These are phyloP conservation scores for Oreochromis tanganicae DNA, from an alignment of 2,113 vertebrate species.

Conservation along the genomic window DNA sequence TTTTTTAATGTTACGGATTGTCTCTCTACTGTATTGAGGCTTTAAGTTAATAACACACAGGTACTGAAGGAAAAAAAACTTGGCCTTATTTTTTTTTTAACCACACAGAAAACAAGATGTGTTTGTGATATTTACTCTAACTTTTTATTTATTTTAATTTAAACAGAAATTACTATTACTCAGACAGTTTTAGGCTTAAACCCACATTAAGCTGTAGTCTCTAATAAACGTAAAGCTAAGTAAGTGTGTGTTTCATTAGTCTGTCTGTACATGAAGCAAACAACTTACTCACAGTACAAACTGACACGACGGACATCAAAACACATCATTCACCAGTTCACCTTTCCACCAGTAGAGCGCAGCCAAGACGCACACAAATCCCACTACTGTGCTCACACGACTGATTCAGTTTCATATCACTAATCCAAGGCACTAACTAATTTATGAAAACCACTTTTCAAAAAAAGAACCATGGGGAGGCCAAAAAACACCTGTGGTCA, in stretches of 20 bases:
- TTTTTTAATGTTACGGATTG: not conserved
- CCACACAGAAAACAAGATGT: not conserved
- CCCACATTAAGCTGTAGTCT: too few species aligned
- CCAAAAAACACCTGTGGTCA: constrained; percentile 24
- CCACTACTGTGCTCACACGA: not conserved
- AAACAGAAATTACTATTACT: not conserved
- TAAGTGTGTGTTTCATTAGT: not conserved
- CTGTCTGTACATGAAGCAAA: not conserved
- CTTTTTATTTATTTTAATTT: not conserved
- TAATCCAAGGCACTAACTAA: constrained; percentile 19
- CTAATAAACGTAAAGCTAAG: not conserved
- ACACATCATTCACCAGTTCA: not conserved
- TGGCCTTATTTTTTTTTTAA: not conserved
- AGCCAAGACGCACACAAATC: constrained; percentile 12
- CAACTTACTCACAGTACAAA: rapidly evolving
- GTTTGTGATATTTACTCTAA: not conserved
- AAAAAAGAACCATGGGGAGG: not conserved
- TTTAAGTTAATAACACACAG: not conserved
- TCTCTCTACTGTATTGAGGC: not conserved
- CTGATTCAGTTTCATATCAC: constrained; percentile 11
- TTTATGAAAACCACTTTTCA: constrained; percentile 43
- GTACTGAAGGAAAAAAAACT: not conserved
- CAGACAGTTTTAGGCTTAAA: not conserved
- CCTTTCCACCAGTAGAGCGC: constrained; percentile 41
- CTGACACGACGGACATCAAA: not conserved